phyloP scores from a whole-genome alignment of 2,113 vertebrate species.

The Podarcis cretensis region DNA sequence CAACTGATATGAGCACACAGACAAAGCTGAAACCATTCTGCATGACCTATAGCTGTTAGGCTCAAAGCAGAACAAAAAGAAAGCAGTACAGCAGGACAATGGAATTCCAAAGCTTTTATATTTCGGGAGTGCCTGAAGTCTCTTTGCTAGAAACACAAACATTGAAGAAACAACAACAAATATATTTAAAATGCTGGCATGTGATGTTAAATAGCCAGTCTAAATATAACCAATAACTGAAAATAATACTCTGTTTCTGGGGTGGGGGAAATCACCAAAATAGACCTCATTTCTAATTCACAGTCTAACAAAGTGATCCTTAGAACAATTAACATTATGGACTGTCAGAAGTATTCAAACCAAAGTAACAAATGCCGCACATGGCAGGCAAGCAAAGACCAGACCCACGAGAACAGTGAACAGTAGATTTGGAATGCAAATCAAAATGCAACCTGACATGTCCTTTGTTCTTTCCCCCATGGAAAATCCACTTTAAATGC shows the following conservation, averaged over 20 bases:
- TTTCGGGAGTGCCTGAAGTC: conserved; percentile 23
- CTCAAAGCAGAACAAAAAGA: conserved; percentile 47
- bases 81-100: conserved; percentile 64
- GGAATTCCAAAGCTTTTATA: conserved; percentile 51
- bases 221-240: background rate
- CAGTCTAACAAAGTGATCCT: conserved; percentile 61
- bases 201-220: conserved; percentile 23
- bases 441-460: conserved; percentile 74
- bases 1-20: conserved; percentile 18
- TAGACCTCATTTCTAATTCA: conserved; percentile 15
- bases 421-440: conserved; percentile 73
- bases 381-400: conserved; percentile 68
- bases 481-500: conserved; percentile 75
- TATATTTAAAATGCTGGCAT: conserved; percentile 32
- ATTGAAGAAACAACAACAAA: background rate
- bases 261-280: background rate
- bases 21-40: conserved; percentile 53
- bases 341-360: conserved; percentile 72
- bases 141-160: conserved; percentile 28
- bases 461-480: conserved; percentile 73
- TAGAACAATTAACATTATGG: conserved; percentile 71
- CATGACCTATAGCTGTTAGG: conserved; percentile 51
- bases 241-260: conserved; percentile 33
- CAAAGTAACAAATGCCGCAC: conserved; percentile 60
- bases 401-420: conserved; percentile 63